Percentiles rank a stretch among this genome's conserved stretches.
Evolutionary conservation across 2,113 vertebrate species (phyloP).

Genomic region (Phalacrocorax carbo): DNA sequence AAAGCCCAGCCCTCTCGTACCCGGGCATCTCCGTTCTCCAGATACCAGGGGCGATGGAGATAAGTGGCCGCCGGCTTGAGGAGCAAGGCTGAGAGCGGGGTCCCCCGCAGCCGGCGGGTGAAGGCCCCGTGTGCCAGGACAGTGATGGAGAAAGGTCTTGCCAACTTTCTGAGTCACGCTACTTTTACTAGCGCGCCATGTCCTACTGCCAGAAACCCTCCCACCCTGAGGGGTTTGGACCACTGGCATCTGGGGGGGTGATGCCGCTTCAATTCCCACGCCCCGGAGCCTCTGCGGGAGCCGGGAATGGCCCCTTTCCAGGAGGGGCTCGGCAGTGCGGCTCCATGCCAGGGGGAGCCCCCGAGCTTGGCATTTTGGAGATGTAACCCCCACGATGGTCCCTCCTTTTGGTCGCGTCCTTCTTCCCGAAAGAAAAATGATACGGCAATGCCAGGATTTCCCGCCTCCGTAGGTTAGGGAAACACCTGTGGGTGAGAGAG

Average conservation of each 20-base stretch:
- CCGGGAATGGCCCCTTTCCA: not conserved
- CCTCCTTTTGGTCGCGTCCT: not conserved
- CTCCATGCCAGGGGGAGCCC: rapidly evolving
- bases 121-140: not conserved
- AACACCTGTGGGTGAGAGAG: not conserved
- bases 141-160: not conserved
- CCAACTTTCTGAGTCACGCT: not conserved
- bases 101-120: rapidly evolving
- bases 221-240: not conserved
- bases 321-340: not conserved
- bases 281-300: rapidly evolving
- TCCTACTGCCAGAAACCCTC: not conserved
- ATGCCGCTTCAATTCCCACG: not conserved
- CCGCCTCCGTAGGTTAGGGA: conserved; percentile 28
- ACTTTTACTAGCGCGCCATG: rapidly evolving
- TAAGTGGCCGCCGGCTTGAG: rapidly evolving
- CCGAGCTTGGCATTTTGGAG: rapidly evolving
- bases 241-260: rapidly evolving
- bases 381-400: not conserved
- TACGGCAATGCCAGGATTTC: not conserved
- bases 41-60: not conserved
- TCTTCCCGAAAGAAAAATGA: not conserved
- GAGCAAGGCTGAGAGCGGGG: not conserved
- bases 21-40: rapidly evolving
- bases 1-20: rapidly evolving